Percentiles rank a stretch among this genome's conserved stretches.
Conservation (phyloP, 2,888 invertebrate genomes). For the Eupelmus urozonus region DNA sequence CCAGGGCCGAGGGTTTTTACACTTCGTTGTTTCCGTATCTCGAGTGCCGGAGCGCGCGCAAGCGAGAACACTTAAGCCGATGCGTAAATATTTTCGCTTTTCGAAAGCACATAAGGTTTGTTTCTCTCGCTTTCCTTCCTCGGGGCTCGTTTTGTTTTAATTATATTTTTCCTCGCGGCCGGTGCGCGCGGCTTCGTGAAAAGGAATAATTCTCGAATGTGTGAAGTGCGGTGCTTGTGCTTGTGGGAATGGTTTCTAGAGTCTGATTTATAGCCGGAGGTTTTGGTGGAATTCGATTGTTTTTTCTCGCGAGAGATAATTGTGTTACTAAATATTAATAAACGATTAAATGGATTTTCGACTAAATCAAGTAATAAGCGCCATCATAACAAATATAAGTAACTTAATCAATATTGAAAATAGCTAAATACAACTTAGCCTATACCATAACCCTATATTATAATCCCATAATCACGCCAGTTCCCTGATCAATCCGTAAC, state of each 20-base stretch:
- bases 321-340: too few species aligned
- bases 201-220: neutral
- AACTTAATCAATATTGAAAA: too few species aligned
- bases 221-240: neutral
- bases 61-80: conserved; percentile 2
- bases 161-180: neutral
- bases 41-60: neutral
- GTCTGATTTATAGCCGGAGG: neutral
- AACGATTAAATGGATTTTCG: too few species aligned
- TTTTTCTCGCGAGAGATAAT: too few species aligned
- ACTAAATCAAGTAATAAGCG: too few species aligned
- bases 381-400: too few species aligned
- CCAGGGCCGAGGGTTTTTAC: neutral
- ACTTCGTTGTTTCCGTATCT: neutral
- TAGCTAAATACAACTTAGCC: too few species aligned
- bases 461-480: too few species aligned
- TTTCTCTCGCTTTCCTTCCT: neutral
- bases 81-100: conserved; percentile 37
- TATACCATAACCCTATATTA: too few species aligned
- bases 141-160: conserved; percentile 5
- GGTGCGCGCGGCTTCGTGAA: neutral
- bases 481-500: too few species aligned
- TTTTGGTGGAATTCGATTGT: too few species aligned
- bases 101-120: neutral
- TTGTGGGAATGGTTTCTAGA: too few species aligned